Base-by-base conservation (phyloP, 1,140 invertebrate species). In the Caenorhabditis latens region DNA sequence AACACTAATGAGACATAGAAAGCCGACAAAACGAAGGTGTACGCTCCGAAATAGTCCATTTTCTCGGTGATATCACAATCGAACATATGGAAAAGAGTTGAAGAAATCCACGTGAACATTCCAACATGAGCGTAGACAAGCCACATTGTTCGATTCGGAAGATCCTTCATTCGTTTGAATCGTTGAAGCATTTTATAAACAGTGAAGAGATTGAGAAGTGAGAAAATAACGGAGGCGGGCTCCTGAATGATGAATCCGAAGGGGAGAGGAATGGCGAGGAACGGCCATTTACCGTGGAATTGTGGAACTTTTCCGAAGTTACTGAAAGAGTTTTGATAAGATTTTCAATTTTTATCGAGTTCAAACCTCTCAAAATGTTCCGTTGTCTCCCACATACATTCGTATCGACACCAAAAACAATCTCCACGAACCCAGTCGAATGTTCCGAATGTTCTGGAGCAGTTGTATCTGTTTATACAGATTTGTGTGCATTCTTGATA, bases 211-310 rank as follows among this genome's bases (percentile, higher is more conserved):
- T 79, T 79, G 2, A 79, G n/a, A 50, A 79, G 43, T 6, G 71
- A 79, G 46, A 79, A 79, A 13, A 79, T 19, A 11, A 79, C 42
- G 3, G 71, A 79, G 3, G 71, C 71, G 14, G 71, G 71, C 40
- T 79, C 71, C n/a, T 79, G 71, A 24, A 79, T 79, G 14, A 79
- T n/a, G 71, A 79, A 50, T 79, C 71, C 71, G 24, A 79, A 50
- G 50, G 71, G 71, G 8, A 79, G 71, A 8, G 71, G 46, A 53
- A 79, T 79, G 8, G 71, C 71, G 0, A 53, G 21, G 14, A 79
- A 79, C n/a, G 71, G 71, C 71, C 71, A 79, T 79, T 79, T 79
- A 53, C 71, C 71, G 53, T 79, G 71, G 14, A 79, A 79, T 24
- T 79, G 71, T 79, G 71, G 71, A 79, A 50, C 21, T 9, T 21